Percentiles rank a stretch among this genome's conserved stretches.
These are phyloP conservation scores for Gymnothorax reevesii DNA, from an alignment of 2,797 vertebrate genomes.

Conservation along the genomic window DNA sequence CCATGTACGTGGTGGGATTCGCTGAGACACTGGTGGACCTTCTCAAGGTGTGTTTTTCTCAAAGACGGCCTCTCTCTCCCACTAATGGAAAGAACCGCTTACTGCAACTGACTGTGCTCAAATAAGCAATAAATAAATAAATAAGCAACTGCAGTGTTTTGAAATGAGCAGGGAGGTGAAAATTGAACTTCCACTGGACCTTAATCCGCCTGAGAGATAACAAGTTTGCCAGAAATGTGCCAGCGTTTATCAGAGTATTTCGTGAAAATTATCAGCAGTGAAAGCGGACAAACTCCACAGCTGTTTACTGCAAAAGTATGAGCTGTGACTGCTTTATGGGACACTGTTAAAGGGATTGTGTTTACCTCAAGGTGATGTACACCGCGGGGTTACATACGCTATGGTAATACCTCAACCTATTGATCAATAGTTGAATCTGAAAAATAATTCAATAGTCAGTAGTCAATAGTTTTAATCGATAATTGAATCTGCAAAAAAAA, in stretches of 20 bases:
- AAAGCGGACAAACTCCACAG: background rate
- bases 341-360: background rate
- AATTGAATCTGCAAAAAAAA: too few species aligned
- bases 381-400: background rate
- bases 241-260: conserved; percentile 17
- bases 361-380: conserved; percentile 13
- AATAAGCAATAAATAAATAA: background rate
- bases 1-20: conserved; percentile 98
- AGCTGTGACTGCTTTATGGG: background rate
- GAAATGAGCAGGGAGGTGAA: background rate
- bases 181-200: background rate
- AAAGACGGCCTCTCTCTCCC: background rate
- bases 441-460: too few species aligned
- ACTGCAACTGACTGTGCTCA: background rate
- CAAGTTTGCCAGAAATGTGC: conserved; percentile 12
- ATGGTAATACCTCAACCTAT: background rate
- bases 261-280: conserved; percentile 3
- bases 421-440: background rate
- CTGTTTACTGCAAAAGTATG: background rate
- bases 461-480: too few species aligned
- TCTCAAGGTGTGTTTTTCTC: conserved; percentile 75
- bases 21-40: conserved; percentile 92
- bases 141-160: background rate
- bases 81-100: background rate
- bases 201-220: conserved; percentile 3